A percentile compares a stretch with the other conserved stretches of the same genome.
Conservation (phyloP, 2,888 invertebrate genomes). For the Cantharis flavilabris region DNA sequence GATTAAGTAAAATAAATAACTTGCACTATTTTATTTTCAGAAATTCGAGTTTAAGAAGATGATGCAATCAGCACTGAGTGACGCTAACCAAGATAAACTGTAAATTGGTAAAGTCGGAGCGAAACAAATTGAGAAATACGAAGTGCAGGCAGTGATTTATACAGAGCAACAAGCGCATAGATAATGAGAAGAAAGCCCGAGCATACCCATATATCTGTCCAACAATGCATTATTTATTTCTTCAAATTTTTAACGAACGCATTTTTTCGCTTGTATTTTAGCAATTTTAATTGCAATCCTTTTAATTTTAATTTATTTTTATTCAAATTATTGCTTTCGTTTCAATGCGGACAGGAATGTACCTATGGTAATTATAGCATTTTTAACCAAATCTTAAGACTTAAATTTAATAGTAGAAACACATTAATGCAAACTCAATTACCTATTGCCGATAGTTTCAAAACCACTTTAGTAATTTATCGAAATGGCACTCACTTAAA, state of each 20-base stretch:
- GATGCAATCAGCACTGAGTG: constrained; percentile 16
- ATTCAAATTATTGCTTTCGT: background rate
- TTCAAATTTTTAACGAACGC: background rate
- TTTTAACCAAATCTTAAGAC: no score
- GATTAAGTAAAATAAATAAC: background rate
- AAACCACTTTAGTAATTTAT: background rate
- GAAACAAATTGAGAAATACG: constrained; percentile 48
- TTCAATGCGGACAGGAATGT: background rate
- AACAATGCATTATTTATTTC: constrained; percentile 1
- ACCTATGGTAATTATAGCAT: no score
- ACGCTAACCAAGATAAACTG: constrained; percentile 46
- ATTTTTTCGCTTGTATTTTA: background rate
- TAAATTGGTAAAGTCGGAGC: constrained; percentile 44
- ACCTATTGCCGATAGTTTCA: no score
- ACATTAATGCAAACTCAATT: background rate
- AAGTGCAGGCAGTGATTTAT: constrained; percentile 45
- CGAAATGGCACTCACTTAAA: background rate
- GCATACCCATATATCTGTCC: constrained; percentile 5
- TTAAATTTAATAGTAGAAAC: background rate
- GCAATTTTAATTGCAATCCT: background rate
- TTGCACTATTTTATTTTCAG: background rate
- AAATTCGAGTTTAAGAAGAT: constrained; percentile 6
- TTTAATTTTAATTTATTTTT: background rate
- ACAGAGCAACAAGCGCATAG: constrained; percentile 22
- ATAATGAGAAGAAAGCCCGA: constrained; percentile 31